phyloP scores from a whole-genome alignment of 2,797 vertebrate species.

The Ceryle rudis region DNA sequence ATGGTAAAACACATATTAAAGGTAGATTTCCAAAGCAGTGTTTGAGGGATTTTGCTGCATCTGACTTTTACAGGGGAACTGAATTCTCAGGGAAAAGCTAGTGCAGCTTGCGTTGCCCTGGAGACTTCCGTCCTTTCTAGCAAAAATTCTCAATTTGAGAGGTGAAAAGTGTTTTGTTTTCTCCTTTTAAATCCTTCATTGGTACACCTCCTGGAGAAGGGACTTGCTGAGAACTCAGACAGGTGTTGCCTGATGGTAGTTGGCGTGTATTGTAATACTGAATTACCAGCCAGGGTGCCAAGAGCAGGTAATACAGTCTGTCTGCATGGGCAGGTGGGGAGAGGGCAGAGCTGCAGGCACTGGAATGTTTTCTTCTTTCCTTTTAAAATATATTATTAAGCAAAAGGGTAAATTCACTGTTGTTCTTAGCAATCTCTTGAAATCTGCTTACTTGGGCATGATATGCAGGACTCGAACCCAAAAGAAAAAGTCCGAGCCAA shows the following conservation, averaged over 20 bases:
- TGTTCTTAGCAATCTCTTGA: constrained; percentile 78
- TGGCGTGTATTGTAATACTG: constrained; percentile 75
- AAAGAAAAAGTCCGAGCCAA: constrained; percentile 6
- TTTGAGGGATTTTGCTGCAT: not conserved
- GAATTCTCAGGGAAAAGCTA: not conserved
- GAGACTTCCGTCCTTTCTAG: not conserved
- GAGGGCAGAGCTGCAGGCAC: constrained; percentile 77
- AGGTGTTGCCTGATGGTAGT: constrained; percentile 77
- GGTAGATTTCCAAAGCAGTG: not conserved
- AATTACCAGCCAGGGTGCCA: constrained; percentile 83
- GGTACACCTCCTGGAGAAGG: constrained; percentile 38
- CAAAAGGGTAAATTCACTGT: constrained; percentile 82
- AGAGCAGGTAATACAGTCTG: constrained; percentile 84
- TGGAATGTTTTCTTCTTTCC: constrained; percentile 74
- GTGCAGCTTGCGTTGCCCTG: not conserved
- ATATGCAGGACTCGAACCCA: constrained; percentile 10
- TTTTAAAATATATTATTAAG: constrained; percentile 83
- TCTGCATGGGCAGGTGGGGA: constrained; percentile 83
- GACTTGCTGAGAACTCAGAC: constrained; percentile 54
- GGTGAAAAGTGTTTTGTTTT: not conserved
- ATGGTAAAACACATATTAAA: not conserved
- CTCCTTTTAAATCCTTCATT: constrained; percentile 31
- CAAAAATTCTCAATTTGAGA: not conserved
- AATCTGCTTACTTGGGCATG: constrained; percentile 70
- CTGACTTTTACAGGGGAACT: not conserved